Percentiles rank a stretch among this genome's conserved stretches.
These are phyloP conservation scores for Xanthorhoe designata DNA, from an alignment of 2,888 invertebrate genomes.

Conservation along the genomic window DNA sequence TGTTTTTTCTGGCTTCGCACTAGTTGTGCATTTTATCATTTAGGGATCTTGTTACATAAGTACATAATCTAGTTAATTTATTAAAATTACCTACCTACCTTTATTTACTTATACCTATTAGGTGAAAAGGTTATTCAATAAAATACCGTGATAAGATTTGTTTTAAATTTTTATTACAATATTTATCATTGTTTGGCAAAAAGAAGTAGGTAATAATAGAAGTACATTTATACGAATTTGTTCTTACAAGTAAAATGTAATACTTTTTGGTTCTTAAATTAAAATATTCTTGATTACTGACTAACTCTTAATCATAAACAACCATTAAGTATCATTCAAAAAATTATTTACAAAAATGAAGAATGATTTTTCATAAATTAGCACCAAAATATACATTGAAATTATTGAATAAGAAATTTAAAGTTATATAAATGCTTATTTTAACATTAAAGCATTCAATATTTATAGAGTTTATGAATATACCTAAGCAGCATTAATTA, in stretches of 20 bases:
- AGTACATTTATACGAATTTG: slow-evolving; percentile 55
- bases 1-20: too few relatives aligned
- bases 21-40: too few relatives aligned
- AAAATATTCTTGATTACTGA: slow-evolving; percentile 54
- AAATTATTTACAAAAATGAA: slow-evolving; percentile 51
- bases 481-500: slow-evolving; percentile 27
- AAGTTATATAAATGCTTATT: slow-evolving; percentile 10
- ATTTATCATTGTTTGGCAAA: slow-evolving; percentile 80
- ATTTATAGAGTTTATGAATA: neutral
- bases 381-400: slow-evolving; percentile 72
- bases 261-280: slow-evolving; percentile 81
- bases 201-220: slow-evolving; percentile 41
- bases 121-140: slow-evolving; percentile 23
- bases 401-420: slow-evolving; percentile 16
- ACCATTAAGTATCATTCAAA: slow-evolving; percentile 30
- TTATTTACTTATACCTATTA: too few relatives aligned
- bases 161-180: slow-evolving; percentile 74
- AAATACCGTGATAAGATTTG: slow-evolving; percentile 41
- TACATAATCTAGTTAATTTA: too few relatives aligned
- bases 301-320: slow-evolving; percentile 46
- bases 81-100: too few relatives aligned
- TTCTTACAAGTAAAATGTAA: slow-evolving; percentile 64
- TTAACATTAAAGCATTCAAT: slow-evolving; percentile 15
- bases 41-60: too few relatives aligned
- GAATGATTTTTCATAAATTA: slow-evolving; percentile 59